These are phyloP conservation scores for Nycticorax nycticorax DNA, from an alignment of 2,113 vertebrate genomes.

Conservation along the genomic window DNA sequence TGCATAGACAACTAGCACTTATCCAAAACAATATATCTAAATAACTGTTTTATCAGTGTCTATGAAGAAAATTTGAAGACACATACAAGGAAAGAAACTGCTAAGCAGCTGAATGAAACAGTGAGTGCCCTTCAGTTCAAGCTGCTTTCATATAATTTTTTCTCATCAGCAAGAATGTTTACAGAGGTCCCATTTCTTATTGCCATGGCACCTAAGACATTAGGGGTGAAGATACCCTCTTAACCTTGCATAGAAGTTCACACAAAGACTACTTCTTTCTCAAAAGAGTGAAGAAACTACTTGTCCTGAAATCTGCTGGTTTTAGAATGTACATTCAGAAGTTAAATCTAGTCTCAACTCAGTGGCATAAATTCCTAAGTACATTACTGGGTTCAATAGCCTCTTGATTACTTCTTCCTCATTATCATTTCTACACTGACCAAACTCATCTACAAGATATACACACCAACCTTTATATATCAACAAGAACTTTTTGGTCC, in stretches of 20 bases:
- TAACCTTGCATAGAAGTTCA: neutral
- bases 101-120: neutral
- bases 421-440: neutral
- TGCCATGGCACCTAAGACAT: neutral
- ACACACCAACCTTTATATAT: neutral
- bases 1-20: neutral
- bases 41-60: neutral
- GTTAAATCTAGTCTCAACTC: neutral
- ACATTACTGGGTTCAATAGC: neutral
- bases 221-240: neutral
- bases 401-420: neutral
- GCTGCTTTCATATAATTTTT: neutral
- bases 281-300: neutral
- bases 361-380: neutral
- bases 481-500: neutral
- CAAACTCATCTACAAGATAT: neutral
- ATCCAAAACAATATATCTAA: neutral
- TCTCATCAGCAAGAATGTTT: neutral
- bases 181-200: neutral
- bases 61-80: neutral
- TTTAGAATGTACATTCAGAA: neutral
- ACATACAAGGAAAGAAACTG: neutral
- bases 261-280: neutral
- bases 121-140: neutral
- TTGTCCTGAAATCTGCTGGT: neutral